These are phyloP conservation scores for Phoebastria nigripes DNA, from an alignment of 2,797 vertebrate species.

Conservation along the genomic window DNA sequence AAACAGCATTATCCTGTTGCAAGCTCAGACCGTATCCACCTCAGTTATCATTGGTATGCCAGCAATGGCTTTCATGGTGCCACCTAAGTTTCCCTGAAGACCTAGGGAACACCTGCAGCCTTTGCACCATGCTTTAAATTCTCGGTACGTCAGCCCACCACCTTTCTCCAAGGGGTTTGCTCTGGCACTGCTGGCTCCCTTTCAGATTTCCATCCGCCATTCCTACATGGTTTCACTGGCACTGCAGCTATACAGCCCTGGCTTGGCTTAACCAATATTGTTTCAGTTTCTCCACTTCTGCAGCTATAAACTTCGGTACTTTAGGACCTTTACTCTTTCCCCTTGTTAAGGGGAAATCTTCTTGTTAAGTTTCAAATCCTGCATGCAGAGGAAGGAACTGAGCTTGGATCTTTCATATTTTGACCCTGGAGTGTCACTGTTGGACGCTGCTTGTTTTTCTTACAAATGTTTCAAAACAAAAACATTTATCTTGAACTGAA, in stretches of 20 bases:
- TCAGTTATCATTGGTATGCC: background rate
- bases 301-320: background rate
- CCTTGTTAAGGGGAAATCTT: background rate
- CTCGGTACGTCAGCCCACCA: background rate
- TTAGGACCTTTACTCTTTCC: background rate
- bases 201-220: background rate
- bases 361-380: background rate
- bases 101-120: background rate
- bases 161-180: background rate
- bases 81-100: background rate
- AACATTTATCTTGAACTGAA: background rate
- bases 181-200: background rate
- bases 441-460: background rate
- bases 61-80: background rate
- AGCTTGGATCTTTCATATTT: background rate
- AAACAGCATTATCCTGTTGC: constrained; percentile 45
- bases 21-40: background rate
- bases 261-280: background rate
- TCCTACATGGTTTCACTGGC: background rate
- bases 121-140: background rate
- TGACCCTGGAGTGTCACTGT: background rate
- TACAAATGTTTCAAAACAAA: background rate
- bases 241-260: background rate
- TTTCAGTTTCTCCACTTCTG: background rate
- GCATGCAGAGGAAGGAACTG: background rate